Evolutionary conservation across 2,888 invertebrate genomes (phyloP).

Genomic region (Deladenus siricidicola): DNA sequence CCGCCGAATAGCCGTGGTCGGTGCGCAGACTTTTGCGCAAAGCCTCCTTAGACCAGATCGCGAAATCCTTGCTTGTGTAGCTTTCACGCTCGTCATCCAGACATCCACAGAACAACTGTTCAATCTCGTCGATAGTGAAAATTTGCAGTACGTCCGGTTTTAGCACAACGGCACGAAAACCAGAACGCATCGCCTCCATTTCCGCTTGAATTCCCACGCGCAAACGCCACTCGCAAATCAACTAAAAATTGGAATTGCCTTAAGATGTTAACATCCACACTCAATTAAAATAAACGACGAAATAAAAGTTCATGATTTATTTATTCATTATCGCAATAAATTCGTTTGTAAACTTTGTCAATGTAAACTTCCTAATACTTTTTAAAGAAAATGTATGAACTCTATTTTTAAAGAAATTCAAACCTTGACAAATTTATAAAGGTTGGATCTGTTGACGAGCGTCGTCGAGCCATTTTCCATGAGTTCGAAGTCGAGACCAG

Average conservation of each 20-base stretch:
- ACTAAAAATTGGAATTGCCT: conserved; percentile 55
- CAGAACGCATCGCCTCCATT: conserved; percentile 92
- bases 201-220: conserved; percentile 85
- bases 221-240: conserved; percentile 88
- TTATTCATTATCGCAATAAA: too few species aligned
- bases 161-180: conserved; percentile 84
- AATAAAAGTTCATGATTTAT: too few species aligned
- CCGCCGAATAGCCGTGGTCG: conserved; percentile 93
- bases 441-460: too few species aligned
- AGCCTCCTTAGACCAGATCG: conserved; percentile 20
- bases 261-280: conserved; percentile 78
- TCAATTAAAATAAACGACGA: too few species aligned
- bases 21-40: conserved; percentile 67
- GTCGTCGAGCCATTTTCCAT: conserved; percentile 82
- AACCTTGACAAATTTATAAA: too few species aligned
- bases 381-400: too few species aligned
- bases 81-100: conserved; percentile 34
- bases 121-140: conserved; percentile 85
- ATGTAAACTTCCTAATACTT: too few species aligned
- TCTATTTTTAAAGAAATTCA: too few species aligned
- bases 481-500: conserved; percentile 84
- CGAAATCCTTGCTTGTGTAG: too few species aligned
- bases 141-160: conserved; percentile 73
- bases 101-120: conserved; percentile 60
- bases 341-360: too few species aligned